A percentile compares a stretch with the other conserved stretches of the same genome.
phyloP scores from a whole-genome alignment of 2,113 vertebrate species.

The Spheniscus mendiculus region DNA sequence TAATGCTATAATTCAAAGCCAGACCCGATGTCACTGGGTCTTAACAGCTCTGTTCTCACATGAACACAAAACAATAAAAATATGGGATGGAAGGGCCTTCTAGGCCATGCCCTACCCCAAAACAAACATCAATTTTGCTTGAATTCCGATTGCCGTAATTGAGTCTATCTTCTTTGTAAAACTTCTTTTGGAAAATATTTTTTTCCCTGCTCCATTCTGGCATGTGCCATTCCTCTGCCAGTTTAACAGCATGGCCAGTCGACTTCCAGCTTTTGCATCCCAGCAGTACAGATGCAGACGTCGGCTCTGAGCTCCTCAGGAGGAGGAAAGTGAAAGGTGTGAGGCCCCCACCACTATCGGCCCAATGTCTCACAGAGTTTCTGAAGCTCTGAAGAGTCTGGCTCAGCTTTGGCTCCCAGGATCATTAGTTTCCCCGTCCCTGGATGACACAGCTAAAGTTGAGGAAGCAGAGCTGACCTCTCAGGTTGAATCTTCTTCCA shows the following conservation, averaged over 20 bases:
- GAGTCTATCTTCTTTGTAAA: not conserved
- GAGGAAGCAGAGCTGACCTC: not conserved
- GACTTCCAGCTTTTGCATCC: not conserved
- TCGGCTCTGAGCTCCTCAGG: not conserved
- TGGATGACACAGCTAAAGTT: not conserved
- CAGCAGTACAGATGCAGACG: accelerated
- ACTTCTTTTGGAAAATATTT: not conserved
- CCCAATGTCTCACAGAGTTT: not conserved
- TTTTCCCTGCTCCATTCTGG: not conserved
- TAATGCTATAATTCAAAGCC: not conserved
- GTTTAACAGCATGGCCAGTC: not conserved
- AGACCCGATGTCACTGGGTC: accelerated
- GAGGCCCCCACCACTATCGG: not conserved
- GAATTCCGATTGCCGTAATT: not conserved
- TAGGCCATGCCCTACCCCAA: not conserved
- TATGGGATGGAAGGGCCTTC: not conserved
- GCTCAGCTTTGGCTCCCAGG: not conserved
- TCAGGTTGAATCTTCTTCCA: not conserved
- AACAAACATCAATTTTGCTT: not conserved
- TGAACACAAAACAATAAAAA: not conserved
- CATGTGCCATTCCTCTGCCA: not conserved
- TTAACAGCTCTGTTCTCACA: not conserved
- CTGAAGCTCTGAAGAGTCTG: not conserved
- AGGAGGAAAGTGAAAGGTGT: not conserved
- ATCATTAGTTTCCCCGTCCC: not conserved